Base-by-base conservation (phyloP, 2,113 vertebrate species). In the Microtus montanus region DNA sequence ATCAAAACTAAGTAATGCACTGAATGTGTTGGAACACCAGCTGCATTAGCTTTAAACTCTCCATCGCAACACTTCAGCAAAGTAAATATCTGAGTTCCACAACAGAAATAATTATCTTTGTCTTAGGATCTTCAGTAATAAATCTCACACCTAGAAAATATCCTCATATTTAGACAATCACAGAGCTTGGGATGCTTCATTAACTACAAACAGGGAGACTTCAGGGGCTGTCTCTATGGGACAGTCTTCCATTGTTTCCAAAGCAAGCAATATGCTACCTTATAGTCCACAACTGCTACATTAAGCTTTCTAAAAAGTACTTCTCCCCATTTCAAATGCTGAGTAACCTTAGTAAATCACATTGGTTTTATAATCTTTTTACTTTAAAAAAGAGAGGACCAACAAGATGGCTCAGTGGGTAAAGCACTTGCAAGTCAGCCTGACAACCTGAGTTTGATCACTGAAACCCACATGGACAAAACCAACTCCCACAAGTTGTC, bases 301-400 rank as follows among this genome's bases (percentile, higher is more conserved):
- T 35, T 33, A 79, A 90, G 24, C 49, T 90, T 74, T 66, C 79
- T 80, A 80, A 80, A 80, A 54, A n/a, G 19, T 33, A 38, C 12
- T n/a, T 22, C n/a, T 54, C 11, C 38, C 30, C 47, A 87, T 33
- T 41, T 89, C 66, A 87, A 90, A 88, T 64, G 90, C 19, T 64
- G 87, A 77, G 19, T 74, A 70, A 75, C 70, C 33, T 38, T 63
- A 92, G 44, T 49, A 84, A 94, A 93, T 73, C 35, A 13, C 64
- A n/a, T 47, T 77, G 30, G 33, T 80, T 94, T 92, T 87, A n/a
- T 38, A 54, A 88, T 63, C 11, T 77, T 90, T 92, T 93, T 38
- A 90, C 61, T 82, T 78, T 83, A 92, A 41, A 49, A 85, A 92
- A 33, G 2, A 41, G 52, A 82, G 49, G 49, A 54, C 33, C 33